Evolutionary conservation across 2,888 invertebrate genomes (phyloP), one percentile per base, ranked within the genome.

Genomic region (Zootermopsis nevadensis): DNA sequence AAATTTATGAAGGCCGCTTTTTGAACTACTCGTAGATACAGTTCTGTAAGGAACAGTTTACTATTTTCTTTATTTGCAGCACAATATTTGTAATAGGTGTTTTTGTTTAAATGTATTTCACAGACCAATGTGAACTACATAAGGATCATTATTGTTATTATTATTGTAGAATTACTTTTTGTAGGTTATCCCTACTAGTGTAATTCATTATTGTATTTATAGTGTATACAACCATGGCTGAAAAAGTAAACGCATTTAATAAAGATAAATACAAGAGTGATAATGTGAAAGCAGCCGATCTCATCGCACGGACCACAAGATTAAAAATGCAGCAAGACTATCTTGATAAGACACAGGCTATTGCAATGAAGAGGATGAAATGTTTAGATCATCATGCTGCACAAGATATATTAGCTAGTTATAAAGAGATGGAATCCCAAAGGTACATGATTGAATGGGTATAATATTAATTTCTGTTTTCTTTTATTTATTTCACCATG

Each of bases 241-340:
- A 60, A 15, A 60, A 15, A 7, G n/a, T 27, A 27, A 27, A 8
- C 27, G n/a, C 27, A 27, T 27, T 27, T 27, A n/a, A 60, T 27
- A 60, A 27, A 60, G 6, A 27, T 60, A 60, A 27, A 27, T 60
- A 7, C n/a, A 60, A 27, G 60, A 15, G 1, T 60, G 3, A 60
- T 60, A 27, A 60, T n/a, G 27, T n/a, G 2, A 69, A 30, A 12
- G 4, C 30, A 22, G 12, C 74, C 0, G 7, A 38, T 74, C 38
- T 74, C 38, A 15, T 74, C n/a, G 38, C 35, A n/a, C 33, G n/a
- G 3, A 53, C 81, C 53, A 22, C 67, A 30, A 48, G 42, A 81
- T n/a, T 82, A 27, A 76, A 82, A 55, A 27, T 82, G 12, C 74
- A 82, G 22, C 55, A 82, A 60, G 74, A 60, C 10, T 27, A 72